Evolutionary conservation across 2,888 invertebrate genomes (phyloP).

Genomic region (Lasioglossum zephyrum): DNA sequence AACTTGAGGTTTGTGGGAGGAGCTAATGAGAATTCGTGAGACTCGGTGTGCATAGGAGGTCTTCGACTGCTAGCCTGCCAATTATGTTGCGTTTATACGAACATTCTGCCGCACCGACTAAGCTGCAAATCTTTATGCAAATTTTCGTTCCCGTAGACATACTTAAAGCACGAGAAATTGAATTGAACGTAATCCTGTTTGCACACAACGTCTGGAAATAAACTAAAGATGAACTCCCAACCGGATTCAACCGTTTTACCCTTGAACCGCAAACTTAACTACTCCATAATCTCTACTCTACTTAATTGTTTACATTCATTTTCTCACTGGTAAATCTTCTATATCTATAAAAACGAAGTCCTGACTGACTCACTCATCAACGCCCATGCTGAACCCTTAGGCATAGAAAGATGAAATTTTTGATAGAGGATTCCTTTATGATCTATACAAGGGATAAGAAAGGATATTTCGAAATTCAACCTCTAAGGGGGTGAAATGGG

Average conservation of each 20-base stretch:
- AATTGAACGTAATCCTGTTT: constrained; percentile 5
- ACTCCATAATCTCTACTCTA: not conserved
- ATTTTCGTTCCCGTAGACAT: not conserved
- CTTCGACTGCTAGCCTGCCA: constrained; percentile 16
- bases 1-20: constrained; percentile 11
- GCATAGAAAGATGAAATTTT: too few relatives aligned
- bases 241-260: not conserved
- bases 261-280: not conserved
- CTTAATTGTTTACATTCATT: not conserved
- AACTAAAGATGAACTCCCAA: not conserved
- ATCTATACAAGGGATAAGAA: too few relatives aligned
- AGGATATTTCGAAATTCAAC: too few relatives aligned
- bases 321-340: not conserved
- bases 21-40: constrained; percentile 14
- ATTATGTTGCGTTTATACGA: constrained; percentile 8
- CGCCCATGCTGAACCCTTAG: too few relatives aligned
- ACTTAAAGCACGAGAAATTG: constrained; percentile 1
- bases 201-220: not conserved
- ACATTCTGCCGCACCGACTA: not conserved
- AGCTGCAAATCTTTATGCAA: constrained; percentile 13
- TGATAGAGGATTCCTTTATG: too few relatives aligned
- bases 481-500: too few relatives aligned
- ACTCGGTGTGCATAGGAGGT: not conserved
- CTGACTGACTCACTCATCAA: too few relatives aligned
- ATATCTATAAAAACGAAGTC: too few relatives aligned